A percentile compares a stretch with the other conserved stretches of the same genome.
These are phyloP conservation scores for Euschistus heros DNA, from an alignment of 1,140 invertebrate species.

Conservation along the genomic window DNA sequence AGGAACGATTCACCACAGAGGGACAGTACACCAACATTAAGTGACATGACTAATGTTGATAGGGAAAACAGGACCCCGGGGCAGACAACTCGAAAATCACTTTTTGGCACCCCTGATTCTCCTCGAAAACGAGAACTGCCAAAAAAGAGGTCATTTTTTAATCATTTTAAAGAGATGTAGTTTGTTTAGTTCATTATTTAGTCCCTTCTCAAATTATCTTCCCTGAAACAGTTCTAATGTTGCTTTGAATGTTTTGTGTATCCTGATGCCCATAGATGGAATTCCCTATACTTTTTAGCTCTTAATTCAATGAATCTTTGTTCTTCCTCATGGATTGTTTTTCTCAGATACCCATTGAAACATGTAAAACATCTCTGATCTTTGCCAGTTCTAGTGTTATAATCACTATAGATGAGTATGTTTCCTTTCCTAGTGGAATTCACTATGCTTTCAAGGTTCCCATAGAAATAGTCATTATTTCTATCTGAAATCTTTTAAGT, in stretches of 20 bases:
- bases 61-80: not conserved
- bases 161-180: too few relatives aligned
- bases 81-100: not conserved
- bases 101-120: constrained; percentile 3
- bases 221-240: not conserved
- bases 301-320: too few relatives aligned
- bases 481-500: too few relatives aligned
- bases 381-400: too few relatives aligned
- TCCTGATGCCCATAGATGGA: not conserved
- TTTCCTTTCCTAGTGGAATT: too few relatives aligned
- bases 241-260: not conserved
- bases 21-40: not conserved
- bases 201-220: not conserved
- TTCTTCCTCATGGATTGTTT: too few relatives aligned
- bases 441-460: too few relatives aligned
- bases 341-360: too few relatives aligned
- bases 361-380: too few relatives aligned
- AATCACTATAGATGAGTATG: too few relatives aligned
- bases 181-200: too few relatives aligned
- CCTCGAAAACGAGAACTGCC: constrained; percentile 13
- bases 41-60: constrained; percentile 13
- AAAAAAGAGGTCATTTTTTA: constrained; percentile 12
- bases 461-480: too few relatives aligned
- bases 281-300: not conserved
- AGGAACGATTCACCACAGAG: not conserved